These are phyloP conservation scores for Ophion ellenae DNA, from an alignment of 2,888 invertebrate species.

Conservation along the genomic window DNA sequence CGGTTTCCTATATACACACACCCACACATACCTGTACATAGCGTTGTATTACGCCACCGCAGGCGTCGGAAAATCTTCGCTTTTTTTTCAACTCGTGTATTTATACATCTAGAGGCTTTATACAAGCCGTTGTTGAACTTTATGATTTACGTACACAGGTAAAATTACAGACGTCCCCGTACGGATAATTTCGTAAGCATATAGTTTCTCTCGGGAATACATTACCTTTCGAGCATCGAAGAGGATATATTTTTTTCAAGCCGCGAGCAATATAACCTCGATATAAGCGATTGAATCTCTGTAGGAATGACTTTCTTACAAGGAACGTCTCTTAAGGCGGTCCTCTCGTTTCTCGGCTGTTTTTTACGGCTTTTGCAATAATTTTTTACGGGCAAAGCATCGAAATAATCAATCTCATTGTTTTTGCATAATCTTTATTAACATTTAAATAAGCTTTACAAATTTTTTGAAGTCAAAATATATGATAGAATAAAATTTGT, in stretches of 20 bases:
- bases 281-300: too few species aligned
- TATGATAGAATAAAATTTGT: too few species aligned
- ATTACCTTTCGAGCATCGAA: background rate
- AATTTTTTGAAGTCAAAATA: too few species aligned
- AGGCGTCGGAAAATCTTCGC: constrained; percentile 26
- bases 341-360: too few species aligned
- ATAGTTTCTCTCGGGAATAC: background rate
- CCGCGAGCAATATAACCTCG: too few species aligned
- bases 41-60: constrained; percentile 27
- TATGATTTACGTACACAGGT: constrained; percentile 19
- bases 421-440: too few species aligned
- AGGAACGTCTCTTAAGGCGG: too few species aligned
- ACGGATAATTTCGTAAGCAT: background rate
- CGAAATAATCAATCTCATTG: too few species aligned
- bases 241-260: background rate
- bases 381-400: too few species aligned
- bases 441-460: too few species aligned
- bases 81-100: constrained; percentile 34
- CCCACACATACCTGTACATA: background rate
- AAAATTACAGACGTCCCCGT: background rate
- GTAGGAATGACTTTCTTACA: too few species aligned
- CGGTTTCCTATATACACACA: constrained; percentile 19
- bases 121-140: constrained; percentile 25
- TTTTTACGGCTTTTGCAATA: too few species aligned
- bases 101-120: constrained; percentile 33